Base-by-base conservation (phyloP, 2,113 vertebrate genomes). In the Butastur rufipennis region DNA sequence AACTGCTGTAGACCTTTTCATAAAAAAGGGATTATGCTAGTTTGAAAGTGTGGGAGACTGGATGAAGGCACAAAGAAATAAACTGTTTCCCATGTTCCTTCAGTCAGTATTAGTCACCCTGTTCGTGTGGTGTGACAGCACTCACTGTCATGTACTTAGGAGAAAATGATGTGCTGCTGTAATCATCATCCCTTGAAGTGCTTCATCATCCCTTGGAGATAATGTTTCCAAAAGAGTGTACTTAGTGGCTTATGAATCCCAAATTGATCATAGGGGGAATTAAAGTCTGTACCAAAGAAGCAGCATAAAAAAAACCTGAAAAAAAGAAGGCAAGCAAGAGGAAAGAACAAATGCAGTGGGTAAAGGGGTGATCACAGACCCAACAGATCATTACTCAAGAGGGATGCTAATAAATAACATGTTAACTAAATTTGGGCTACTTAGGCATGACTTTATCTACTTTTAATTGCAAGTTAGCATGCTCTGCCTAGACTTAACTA, bases 131-230 rank as follows among this genome's bases (percentile, higher is more conserved):
- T 75, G 74, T 90, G 86, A 40, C 88, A 95, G 88, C 81, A 14
- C 50, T 92, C 85, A 23, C 75, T 45, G 16, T 70, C 82, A 68
- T 10, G 2, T 53, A 23, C 61, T 59, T 5, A 34, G 86, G 45
- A 84, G 73, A 89, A 91, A 96, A 93, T 29, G 19, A 74, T 88
- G 77, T 75, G 83, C 77, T 94, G 83, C 91, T 84, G 34, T 86
- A 95, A 93, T 95, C 91, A 88, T 94, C 88, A 68, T 75, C 65
- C 53, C 42, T 81, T 90, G 79, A 86, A 90, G 83, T 67, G 68
- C 75, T 96, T 94, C 86, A 58, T 96, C 90, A 86, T 92, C 77
- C 48, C 56, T 90, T 66, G 65, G 43, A 95, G 86, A 71, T 80
- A 56, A 77, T 56, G 82, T 86, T 94, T 97, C 89, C 61, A 22